Percentiles rank a stretch among this genome's conserved stretches.
These are phyloP conservation scores for Drosophila austrosaltans DNA, from an alignment of 2,888 invertebrate genomes.

Conservation along the genomic window DNA sequence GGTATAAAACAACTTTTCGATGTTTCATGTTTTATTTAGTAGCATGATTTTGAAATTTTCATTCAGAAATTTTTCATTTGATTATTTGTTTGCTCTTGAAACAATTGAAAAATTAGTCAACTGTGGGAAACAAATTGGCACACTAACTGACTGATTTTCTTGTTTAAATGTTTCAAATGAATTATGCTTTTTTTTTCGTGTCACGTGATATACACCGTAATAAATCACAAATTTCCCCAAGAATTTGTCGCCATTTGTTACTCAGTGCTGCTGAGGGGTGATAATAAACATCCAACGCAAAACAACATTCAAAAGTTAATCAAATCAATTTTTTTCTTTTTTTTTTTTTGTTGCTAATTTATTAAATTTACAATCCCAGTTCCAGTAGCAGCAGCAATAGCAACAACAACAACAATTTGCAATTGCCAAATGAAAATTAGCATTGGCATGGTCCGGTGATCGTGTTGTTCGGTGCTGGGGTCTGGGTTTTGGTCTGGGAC, in stretches of 20 bases:
- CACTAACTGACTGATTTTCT: too few relatives aligned
- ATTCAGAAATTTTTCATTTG: too few relatives aligned
- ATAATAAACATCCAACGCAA: constrained; percentile 56
- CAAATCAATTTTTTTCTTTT: constrained; percentile 75
- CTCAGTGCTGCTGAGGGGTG: constrained; percentile 42
- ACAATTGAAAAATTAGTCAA: too few relatives aligned
- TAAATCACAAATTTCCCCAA: constrained; percentile 39
- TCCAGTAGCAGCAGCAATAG: constrained; percentile 32
- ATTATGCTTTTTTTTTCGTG: background rate
- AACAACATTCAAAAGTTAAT: constrained; percentile 65
- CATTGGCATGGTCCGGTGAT: constrained; percentile 46
- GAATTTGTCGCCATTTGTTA: constrained; percentile 37
- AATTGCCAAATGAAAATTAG: constrained; percentile 66
- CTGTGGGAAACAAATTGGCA: too few relatives aligned
- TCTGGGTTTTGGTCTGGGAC: constrained; percentile 10
- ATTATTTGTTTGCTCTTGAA: too few relatives aligned
- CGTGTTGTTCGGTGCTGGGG: constrained; percentile 12
- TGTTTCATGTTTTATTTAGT: too few relatives aligned
- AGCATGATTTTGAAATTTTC: too few relatives aligned
- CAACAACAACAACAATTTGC: constrained; percentile 60
- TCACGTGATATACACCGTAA: constrained; percentile 47
- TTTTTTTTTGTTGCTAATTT: constrained; percentile 59
- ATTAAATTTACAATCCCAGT: constrained; percentile 71
- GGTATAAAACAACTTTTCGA: too few relatives aligned
- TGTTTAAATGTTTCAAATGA: too few relatives aligned